phyloP scores from a whole-genome alignment of 2,113 vertebrate species.

The Engystomops pustulosus region DNA sequence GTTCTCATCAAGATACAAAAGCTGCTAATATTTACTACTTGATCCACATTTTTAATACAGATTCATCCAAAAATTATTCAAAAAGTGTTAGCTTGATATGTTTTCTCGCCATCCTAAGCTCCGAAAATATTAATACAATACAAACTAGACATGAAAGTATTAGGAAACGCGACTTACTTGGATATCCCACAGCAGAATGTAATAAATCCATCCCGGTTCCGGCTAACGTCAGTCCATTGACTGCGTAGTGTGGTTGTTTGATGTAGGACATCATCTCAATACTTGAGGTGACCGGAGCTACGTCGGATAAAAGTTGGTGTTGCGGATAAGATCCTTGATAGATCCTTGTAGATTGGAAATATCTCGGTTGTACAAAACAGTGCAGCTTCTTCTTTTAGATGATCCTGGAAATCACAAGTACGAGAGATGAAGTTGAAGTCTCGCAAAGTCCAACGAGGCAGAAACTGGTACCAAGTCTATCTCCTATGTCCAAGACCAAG shows the following conservation, averaged over 20 bases:
- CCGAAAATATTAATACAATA: not conserved
- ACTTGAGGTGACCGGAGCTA: not conserved
- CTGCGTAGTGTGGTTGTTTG: constrained; percentile 86
- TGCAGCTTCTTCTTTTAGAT: not conserved
- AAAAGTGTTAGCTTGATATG: too few relatives aligned
- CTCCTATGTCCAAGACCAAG: constrained; percentile 29
- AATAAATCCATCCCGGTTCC: constrained; percentile 86
- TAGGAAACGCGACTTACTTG: constrained; percentile 73
- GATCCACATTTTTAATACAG: not conserved
- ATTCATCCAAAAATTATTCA: too few relatives aligned
- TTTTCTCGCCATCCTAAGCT: not conserved
- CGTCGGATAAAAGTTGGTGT: not conserved
- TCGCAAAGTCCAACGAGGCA: not conserved
- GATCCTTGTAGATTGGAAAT: not conserved
- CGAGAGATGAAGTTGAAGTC: not conserved
- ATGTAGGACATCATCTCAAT: constrained; percentile 85
- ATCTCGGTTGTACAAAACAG: not conserved
- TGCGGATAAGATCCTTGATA: not conserved
- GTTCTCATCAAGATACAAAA: too few relatives aligned
- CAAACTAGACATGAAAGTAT: not conserved
- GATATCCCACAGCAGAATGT: constrained; percentile 83
- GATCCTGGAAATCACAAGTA: constrained; percentile 23
- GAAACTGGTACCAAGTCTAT: not conserved
- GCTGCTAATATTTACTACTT: too few relatives aligned
- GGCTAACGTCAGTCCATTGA: constrained; percentile 85